Conservation (phyloP, 2,888 invertebrate genomes). For the Caenorhabditis sp. region DNA sequence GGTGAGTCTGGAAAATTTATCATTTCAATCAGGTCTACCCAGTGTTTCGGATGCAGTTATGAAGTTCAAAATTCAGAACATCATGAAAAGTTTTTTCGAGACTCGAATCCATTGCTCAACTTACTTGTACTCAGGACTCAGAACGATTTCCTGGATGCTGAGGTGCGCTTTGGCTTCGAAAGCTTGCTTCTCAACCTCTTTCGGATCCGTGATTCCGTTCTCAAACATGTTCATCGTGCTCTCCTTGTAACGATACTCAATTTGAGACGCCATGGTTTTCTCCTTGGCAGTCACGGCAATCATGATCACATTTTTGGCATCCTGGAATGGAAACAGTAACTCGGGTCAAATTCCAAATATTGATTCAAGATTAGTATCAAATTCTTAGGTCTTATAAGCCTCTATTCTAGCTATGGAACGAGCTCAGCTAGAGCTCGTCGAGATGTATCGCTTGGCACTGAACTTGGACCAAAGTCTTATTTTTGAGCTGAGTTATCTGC, state of each 20-base stretch:
- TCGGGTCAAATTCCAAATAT: background rate
- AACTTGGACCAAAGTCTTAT: too few relatives aligned
- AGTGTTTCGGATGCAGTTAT: too few relatives aligned
- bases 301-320: background rate
- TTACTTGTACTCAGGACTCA: background rate
- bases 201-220: background rate
- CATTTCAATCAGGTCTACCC: too few relatives aligned
- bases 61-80: too few relatives aligned
- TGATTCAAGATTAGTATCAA: too few relatives aligned
- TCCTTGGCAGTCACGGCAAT: background rate
- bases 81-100: too few relatives aligned
- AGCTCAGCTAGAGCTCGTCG: too few relatives aligned
- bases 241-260: slow-evolving; percentile 11
- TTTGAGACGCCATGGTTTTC: background rate
- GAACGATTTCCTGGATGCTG: background rate
- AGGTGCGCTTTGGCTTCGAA: background rate
- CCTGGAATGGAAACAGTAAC: background rate
- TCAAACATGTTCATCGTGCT: background rate
- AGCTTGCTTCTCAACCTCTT: background rate
- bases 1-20: too few relatives aligned
- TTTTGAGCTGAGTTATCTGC: background rate
- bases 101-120: too few relatives aligned
- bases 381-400: too few relatives aligned
- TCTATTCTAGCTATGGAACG: too few relatives aligned
- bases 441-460: too few relatives aligned